Conservation (phyloP, 2,797 vertebrate species). For the Gouania willdenowi region DNA sequence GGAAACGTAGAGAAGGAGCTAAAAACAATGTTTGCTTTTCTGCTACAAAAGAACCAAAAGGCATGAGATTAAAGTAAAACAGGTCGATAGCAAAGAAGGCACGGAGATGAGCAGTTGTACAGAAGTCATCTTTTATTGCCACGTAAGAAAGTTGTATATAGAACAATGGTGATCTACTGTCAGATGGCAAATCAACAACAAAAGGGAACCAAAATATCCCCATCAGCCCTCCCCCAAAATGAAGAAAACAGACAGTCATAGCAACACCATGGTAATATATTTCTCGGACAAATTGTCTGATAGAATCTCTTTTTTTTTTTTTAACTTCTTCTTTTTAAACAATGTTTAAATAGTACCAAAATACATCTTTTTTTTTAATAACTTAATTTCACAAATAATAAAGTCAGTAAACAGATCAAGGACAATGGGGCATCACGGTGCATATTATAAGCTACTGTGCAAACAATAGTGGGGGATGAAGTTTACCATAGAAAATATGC, state of each 20-base stretch:
- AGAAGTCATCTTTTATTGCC: slow-evolving; percentile 91
- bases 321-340: slow-evolving; percentile 57
- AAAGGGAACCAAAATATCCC: slow-evolving; percentile 65
- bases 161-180: slow-evolving; percentile 90
- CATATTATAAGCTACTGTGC: slow-evolving; percentile 72
- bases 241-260: slow-evolving; percentile 63
- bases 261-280: slow-evolving; percentile 72
- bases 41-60: slow-evolving; percentile 11
- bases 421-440: slow-evolving; percentile 69
- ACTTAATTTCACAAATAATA: slow-evolving; percentile 67
- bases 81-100: slow-evolving; percentile 29
- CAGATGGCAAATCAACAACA: slow-evolving; percentile 89
- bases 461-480: slow-evolving; percentile 63
- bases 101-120: slow-evolving; percentile 39
- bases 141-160: slow-evolving; percentile 97
- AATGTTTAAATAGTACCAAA: slow-evolving; percentile 72
- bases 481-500: slow-evolving; percentile 65
- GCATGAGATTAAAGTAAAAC: slow-evolving; percentile 11
- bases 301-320: slow-evolving; percentile 60
- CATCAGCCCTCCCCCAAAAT: slow-evolving; percentile 76
- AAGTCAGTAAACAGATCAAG: slow-evolving; percentile 61
- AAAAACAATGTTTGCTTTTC: slow-evolving; percentile 4
- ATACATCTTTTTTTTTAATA: slow-evolving; percentile 72
- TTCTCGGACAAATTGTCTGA: slow-evolving; percentile 64
- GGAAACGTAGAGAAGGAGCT: neutral